Conservation (phyloP, 2,797 vertebrate genomes). For the Mionectes olivaceus region DNA sequence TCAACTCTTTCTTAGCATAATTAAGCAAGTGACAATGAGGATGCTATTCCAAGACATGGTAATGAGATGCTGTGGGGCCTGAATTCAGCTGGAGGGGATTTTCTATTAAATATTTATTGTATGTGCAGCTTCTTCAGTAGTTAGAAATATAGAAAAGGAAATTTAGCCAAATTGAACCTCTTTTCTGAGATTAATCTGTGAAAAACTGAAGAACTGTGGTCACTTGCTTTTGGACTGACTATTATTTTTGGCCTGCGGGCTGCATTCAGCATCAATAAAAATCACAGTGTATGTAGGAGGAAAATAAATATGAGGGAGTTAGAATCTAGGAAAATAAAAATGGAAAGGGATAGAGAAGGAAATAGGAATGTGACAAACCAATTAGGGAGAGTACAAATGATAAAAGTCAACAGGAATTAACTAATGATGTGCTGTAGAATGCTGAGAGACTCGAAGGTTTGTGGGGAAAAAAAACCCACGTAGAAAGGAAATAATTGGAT, state of each 20-base stretch:
- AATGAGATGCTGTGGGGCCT: conserved; percentile 84
- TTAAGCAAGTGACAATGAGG: conserved; percentile 86
- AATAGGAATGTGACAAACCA: conserved; percentile 24
- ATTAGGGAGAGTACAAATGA: background rate
- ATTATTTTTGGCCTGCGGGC: conserved; percentile 65
- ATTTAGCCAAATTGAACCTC: conserved; percentile 70
- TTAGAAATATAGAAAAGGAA: conserved; percentile 76
- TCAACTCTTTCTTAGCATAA: conserved; percentile 84
- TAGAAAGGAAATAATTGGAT: conserved; percentile 12
- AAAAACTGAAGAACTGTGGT: conserved; percentile 66
- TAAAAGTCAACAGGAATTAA: conserved; percentile 47
- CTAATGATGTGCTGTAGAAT: background rate
- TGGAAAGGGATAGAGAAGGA: conserved; percentile 21
- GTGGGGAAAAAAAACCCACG: background rate
- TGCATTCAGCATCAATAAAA: conserved; percentile 68
- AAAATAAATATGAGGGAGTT: conserved; percentile 18
- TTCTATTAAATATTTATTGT: conserved; percentile 89
- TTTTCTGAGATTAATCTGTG: conserved; percentile 77
- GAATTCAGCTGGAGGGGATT: conserved; percentile 82
- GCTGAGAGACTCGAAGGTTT: background rate
- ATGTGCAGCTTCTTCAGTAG: conserved; percentile 78
- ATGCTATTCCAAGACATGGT: conserved; percentile 83
- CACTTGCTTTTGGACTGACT: conserved; percentile 59
- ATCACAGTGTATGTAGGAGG: conserved; percentile 39
- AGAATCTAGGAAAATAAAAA: conserved; percentile 5